Evolutionary conservation across 1,140 invertebrate species (phyloP), one percentile per base, ranked within the genome.

Genomic region (Bombus turneri): DNA sequence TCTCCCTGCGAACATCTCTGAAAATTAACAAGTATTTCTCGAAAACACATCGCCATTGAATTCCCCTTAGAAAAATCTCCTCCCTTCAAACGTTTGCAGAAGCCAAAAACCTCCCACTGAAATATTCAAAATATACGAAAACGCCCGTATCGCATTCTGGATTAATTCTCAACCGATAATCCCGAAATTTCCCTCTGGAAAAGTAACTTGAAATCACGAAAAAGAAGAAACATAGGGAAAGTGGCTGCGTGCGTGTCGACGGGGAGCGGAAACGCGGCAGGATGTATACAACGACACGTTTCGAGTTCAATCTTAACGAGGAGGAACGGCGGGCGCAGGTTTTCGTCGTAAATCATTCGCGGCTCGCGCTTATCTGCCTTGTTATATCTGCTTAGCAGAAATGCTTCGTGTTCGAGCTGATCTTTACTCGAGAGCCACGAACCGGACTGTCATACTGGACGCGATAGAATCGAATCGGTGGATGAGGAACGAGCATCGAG

Each of bases 351-450:
- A 87, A 87, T 87, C 86, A 87, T 85, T 87, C 76, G 77, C 71
- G 86, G 77, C 81, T 81, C 66, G 47, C 86, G 64, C 83, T 87
- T 85, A 85, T 87, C 86, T 81, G 47, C 47, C 76, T 87, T 85
- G 86, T 87, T 85, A 81, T 81, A 85, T 85, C 86, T 87, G 71
- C 74, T 84, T 78, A 79, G 81, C 75, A 83, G 86, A 86, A 85
- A 73, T 53, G 53, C 74, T 80, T 64, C 28, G 66, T 64, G 73
- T 68, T 37, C 25, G 22, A 6, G 3, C 22, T 77, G 85, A 86
- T 57, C 85, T 86, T 86, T 86, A 18, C 68, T 75, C 47, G 84
- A 41, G 31, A 47, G 5, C 62, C 43, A 34, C 31, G 72, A 53
- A 53, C 47, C 41, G 73, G 28, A 12, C 37, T 79, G 74, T 83